phyloP scores from a whole-genome alignment of 2,113 vertebrate species.

The Phocoena phocoena region DNA sequence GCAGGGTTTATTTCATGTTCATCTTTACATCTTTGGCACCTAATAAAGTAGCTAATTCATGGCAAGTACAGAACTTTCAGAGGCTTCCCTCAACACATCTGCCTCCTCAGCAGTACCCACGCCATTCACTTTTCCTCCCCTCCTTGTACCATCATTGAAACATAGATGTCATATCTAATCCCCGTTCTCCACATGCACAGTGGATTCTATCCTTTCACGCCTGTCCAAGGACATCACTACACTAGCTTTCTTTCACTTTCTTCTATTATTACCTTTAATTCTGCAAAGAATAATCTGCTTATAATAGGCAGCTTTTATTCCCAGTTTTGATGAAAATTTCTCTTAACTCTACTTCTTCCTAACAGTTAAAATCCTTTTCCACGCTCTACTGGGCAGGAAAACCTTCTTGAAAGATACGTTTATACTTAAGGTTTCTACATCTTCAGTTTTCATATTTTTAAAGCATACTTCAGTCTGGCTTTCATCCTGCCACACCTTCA shows the following conservation, averaged over 20 bases:
- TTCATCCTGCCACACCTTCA: not conserved
- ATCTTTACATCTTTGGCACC: not conserved
- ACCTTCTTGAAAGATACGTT: not conserved
- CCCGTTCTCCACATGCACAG: not conserved
- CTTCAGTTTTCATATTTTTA: not conserved
- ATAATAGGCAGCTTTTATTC: not conserved
- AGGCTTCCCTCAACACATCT: not conserved
- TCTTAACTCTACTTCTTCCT: not conserved
- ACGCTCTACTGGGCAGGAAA: not conserved
- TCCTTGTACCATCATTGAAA: not conserved
- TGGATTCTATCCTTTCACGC: not conserved
- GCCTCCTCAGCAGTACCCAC: not conserved
- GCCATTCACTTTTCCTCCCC: not conserved
- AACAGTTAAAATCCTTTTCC: not conserved
- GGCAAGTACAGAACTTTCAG: not conserved
- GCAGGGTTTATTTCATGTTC: not conserved
- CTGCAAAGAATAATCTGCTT: not conserved
- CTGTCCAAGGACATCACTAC: not conserved
- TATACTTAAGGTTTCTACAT: not conserved
- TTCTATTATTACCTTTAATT: not conserved
- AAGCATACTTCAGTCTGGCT: not conserved
- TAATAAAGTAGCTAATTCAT: not conserved
- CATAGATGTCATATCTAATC: not conserved
- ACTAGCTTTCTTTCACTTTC: not conserved
- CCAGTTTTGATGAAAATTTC: not conserved